Evolutionary conservation across 1,140 invertebrate species (phyloP).

Genomic region (Limonius californicus): DNA sequence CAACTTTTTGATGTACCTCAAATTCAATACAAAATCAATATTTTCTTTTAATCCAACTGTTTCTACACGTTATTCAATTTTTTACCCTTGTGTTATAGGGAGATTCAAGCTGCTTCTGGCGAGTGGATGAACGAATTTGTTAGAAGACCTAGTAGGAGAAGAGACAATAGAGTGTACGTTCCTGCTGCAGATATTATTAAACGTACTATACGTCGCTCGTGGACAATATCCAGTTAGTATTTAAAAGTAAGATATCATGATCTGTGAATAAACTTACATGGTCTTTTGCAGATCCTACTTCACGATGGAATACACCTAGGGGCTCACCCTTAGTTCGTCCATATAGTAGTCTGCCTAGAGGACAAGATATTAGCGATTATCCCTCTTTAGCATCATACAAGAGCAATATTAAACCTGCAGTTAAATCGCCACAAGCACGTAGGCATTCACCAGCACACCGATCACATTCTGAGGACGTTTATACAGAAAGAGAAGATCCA

Average conservation of each 20-base stretch:
- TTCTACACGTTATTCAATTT: too few species aligned
- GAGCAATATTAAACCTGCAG: slow-evolving; percentile 20
- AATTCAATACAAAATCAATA: too few species aligned
- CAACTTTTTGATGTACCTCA: too few species aligned
- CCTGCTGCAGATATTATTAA: slow-evolving; percentile 63
- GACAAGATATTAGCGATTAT: slow-evolving; percentile 42
- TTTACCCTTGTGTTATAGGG: slow-evolving; percentile 50
- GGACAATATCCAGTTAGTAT: slow-evolving; percentile 65
- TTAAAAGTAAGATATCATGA: background rate
- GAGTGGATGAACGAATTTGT: slow-evolving; percentile 69
- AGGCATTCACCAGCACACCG: slow-evolving; percentile 28
- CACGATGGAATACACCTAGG: slow-evolving; percentile 53
- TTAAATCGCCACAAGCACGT: slow-evolving; percentile 18
- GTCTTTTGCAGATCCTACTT: slow-evolving; percentile 53
- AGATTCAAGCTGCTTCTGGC: slow-evolving; percentile 63
- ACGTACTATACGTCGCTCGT: slow-evolving; percentile 62
- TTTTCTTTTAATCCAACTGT: too few species aligned
- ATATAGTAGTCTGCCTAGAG: slow-evolving; percentile 55
- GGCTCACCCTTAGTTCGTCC: slow-evolving; percentile 54
- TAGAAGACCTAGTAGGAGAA: slow-evolving; percentile 46
- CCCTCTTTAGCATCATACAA: slow-evolving; percentile 40
- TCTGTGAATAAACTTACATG: background rate
- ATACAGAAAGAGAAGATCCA: slow-evolving; percentile 21
- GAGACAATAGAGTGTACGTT: slow-evolving; percentile 52
- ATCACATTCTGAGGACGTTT: slow-evolving; percentile 32